Percentiles rank a stretch among this genome's conserved stretches.
Evolutionary conservation across 1,140 invertebrate species (phyloP).

Genomic region (Formica selysi): DNA sequence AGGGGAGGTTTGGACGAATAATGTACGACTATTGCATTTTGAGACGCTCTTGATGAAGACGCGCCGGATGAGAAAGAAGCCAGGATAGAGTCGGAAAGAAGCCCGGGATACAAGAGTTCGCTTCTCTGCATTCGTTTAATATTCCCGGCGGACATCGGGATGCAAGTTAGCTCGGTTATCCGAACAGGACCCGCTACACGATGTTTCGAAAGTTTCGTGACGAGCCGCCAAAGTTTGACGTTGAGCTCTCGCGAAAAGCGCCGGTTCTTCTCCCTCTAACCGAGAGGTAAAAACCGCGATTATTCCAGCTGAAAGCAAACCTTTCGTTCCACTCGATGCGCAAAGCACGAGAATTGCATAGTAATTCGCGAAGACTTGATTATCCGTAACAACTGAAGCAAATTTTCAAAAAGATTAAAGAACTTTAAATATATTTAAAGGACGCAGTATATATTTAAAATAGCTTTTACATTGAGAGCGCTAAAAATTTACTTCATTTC

Average conservation of each 20-base stretch:
- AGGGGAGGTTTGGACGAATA: constrained; percentile 15
- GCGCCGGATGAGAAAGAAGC: constrained; percentile 2
- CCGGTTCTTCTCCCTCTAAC: constrained; percentile 21
- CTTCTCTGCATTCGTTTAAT: constrained; percentile 66
- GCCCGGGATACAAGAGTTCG: constrained; percentile 19
- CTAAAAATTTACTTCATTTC: background rate
- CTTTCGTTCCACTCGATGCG: constrained; percentile 4
- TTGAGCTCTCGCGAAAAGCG: constrained; percentile 35
- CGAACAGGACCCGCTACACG: constrained; percentile 39
- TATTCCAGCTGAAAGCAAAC: constrained; percentile 29
- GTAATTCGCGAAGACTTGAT: constrained; percentile 20
- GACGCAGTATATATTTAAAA: background rate
- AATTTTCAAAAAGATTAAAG: constrained; percentile 10
- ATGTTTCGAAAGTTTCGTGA: constrained; percentile 56
- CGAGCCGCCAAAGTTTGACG: constrained; percentile 58
- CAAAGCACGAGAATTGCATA: constrained; percentile 38
- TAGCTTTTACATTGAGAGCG: background rate
- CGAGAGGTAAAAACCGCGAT: constrained; percentile 40
- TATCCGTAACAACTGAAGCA: constrained; percentile 32
- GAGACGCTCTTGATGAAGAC: constrained; percentile 44
- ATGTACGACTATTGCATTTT: constrained; percentile 66
- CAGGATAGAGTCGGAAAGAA: constrained; percentile 15
- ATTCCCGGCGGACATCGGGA: constrained; percentile 54
- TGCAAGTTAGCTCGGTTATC: constrained; percentile 65
- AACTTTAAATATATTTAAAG: background rate